Conservation (phyloP, 1,140 invertebrate species). For the Drosophila hydei region DNA sequence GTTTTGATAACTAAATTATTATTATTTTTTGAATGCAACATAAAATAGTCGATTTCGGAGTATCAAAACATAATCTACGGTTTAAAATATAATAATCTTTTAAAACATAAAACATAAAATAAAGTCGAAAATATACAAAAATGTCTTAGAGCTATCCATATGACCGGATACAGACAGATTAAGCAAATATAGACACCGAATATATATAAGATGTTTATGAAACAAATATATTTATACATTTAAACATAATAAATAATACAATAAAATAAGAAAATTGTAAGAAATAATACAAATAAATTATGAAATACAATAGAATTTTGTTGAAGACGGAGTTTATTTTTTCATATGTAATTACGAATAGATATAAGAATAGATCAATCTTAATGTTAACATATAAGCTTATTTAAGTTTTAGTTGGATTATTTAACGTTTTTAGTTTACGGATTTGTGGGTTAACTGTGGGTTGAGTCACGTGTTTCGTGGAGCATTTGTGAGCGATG, state of each 20-base stretch:
- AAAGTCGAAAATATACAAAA: no score
- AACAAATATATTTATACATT: background rate
- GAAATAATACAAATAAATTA: background rate
- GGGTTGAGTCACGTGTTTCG: background rate
- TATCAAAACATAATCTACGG: no score
- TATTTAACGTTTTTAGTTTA: background rate
- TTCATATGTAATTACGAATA: no score
- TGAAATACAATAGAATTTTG: background rate
- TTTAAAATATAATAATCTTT: background rate
- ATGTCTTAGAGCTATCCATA: no score
- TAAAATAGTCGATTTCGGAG: background rate
- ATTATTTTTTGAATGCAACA: no score
- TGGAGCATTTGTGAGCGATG: no score
- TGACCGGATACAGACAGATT: no score
- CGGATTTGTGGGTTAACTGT: constrained; percentile 2
- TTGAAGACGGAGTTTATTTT: constrained; percentile 6
- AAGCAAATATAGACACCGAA: no score
- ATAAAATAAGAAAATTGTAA: background rate
- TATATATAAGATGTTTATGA: no score
- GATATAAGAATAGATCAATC: no score
- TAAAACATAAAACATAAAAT: background rate
- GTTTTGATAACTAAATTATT: no score
- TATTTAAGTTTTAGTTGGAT: background rate
- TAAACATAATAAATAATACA: background rate
- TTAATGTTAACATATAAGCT: no score